Evolutionary conservation across 2,797 vertebrate genomes (phyloP).

Genomic region (Neopelma chrysocephalum): DNA sequence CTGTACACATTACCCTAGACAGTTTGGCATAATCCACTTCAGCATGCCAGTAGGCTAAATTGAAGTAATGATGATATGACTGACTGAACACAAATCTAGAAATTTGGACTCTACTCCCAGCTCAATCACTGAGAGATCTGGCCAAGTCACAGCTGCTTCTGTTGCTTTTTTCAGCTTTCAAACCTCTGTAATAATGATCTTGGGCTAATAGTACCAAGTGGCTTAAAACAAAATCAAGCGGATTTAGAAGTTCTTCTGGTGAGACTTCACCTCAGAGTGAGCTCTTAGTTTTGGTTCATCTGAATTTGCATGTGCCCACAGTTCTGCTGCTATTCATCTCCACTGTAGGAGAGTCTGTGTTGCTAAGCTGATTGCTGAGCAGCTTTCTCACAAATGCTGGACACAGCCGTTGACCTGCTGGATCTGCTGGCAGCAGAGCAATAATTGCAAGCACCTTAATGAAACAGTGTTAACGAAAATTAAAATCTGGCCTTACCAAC

Average conservation of each 20-base stretch:
- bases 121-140: not conserved
- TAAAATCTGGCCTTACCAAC: not conserved
- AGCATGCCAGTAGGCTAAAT: not conserved
- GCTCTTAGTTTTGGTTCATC: not conserved
- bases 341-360: not conserved
- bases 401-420: not conserved
- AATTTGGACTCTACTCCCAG: not conserved
- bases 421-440: not conserved
- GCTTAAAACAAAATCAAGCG: not conserved
- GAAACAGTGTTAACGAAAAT: not conserved
- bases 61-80: not conserved
- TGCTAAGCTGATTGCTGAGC: not conserved
- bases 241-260: not conserved
- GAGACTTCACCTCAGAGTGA: not conserved
- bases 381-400: not conserved
- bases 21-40: not conserved
- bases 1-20: not conserved
- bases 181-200: not conserved
- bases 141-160: not conserved
- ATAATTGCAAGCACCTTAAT: not conserved
- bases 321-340: not conserved
- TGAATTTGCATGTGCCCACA: not conserved
- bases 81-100: conserved; percentile 1
- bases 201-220: not conserved
- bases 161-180: not conserved